Evolutionary conservation across 1,140 invertebrate genomes (phyloP), one percentile per base, ranked within the genome.

Genomic region (Acromyrmex echinatior): DNA sequence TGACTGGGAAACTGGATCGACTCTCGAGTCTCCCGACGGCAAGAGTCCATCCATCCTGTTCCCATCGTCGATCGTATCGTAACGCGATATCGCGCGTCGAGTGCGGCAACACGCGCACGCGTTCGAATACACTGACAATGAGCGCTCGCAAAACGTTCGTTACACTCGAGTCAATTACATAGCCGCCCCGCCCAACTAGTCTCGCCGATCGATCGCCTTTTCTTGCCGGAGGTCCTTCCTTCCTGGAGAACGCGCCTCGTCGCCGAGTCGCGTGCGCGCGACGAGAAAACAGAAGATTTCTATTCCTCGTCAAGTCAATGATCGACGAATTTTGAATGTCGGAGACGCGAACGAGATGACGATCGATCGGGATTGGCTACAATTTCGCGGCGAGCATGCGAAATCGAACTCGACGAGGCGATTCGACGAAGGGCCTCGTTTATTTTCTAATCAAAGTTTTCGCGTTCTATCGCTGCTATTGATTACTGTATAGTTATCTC

Each of bases 401-500:
- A 62, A 65, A 65, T 31, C 77, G 28, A 51, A 16, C 25, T 49
- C n/a, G 45, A 18, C 14, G 14, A 25, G n/a, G 6, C 7, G 56
- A 14, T 60, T 56, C 9, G 3, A 28, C 25, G 14, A 10, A 12
- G 53, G 1, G 1, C 7, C 18, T 39, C 5, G 31, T 31, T 71
- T 45, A 25, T 70, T 49, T 68, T 25, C 25, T 25, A 1, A 3
- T 60, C 28, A 35, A 66, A 74, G 65, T 35, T 45, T 73, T 39
- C 53, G n/a, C 35, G 53, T 12, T 82, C 53, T 31, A 18, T 63
- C 80, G 90, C 90, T 88, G 56, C 49, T 51, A 91, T 91, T 45
- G 39, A 45, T 45, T 92, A 88, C 87, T 93, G 87, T 90, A 81
- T 86, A n/a, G 79, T 77, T 45, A 91, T 91, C 90, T 90, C 90